phyloP scores from a whole-genome alignment of 2,113 vertebrate genomes.

The Terrapene triunguis region DNA sequence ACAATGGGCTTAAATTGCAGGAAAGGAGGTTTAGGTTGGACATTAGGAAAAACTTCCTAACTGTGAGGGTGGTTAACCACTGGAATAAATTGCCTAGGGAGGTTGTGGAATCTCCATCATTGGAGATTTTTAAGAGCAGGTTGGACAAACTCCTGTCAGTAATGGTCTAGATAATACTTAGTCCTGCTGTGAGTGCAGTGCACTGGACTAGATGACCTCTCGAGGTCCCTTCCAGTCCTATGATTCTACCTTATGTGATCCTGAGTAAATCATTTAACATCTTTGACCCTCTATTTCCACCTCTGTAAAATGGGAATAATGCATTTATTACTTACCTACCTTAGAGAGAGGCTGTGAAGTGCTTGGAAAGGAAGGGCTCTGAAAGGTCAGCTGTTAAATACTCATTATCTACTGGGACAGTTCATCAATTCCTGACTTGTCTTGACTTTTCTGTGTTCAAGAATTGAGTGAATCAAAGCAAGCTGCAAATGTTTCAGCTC shows the following conservation, averaged over 20 bases:
- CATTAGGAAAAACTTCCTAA: too few species aligned
- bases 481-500: background rate
- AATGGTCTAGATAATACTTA: too few species aligned
- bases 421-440: background rate
- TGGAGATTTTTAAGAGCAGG: too few species aligned
- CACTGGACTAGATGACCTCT: too few species aligned
- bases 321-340: background rate
- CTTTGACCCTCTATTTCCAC: background rate
- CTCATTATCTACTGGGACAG: background rate
- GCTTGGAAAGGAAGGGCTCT: background rate
- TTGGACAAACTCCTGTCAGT: too few species aligned
- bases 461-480: background rate
- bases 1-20: too few species aligned
- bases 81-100: too few species aligned
- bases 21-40: too few species aligned
- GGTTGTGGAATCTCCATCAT: too few species aligned
- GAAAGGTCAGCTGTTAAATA: background rate
- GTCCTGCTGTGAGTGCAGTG: too few species aligned
- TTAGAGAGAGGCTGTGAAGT: background rate
- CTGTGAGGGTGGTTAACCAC: too few species aligned
- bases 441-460: background rate
- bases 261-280: background rate
- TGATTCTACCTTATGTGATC: background rate
- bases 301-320: rapidly evolving
- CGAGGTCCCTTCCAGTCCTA: too few species aligned